Percentiles rank a stretch among this genome's conserved stretches.
Conservation (phyloP, 2,888 invertebrate species). For the Acrobasis repandana region DNA sequence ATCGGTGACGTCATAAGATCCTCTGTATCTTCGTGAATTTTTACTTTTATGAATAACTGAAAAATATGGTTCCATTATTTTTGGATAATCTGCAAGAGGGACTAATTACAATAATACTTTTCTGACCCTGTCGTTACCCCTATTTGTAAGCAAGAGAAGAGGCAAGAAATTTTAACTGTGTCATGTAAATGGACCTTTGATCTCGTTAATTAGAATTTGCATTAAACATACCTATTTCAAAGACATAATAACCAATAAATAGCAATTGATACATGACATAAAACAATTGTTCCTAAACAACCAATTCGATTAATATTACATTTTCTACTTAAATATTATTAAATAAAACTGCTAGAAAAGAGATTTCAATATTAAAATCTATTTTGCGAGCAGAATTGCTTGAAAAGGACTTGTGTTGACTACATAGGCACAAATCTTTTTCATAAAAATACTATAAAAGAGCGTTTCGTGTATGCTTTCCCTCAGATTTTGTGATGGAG, state of each 20-base stretch:
- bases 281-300: conserved; percentile 30
- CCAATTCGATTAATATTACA: conserved; percentile 26
- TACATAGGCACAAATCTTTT: conserved; percentile 25
- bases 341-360: conserved; percentile 30
- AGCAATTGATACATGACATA: conserved; percentile 16
- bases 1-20: too few relatives aligned
- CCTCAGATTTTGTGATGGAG: neutral
- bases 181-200: too few relatives aligned
- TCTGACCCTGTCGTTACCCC: too few relatives aligned
- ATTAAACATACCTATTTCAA: neutral
- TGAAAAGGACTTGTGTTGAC: conserved; percentile 26
- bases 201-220: conserved; percentile 1
- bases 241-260: conserved; percentile 1
- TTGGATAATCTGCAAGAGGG: too few relatives aligned
- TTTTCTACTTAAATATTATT: conserved; percentile 28
- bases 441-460: conserved; percentile 25
- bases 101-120: too few relatives aligned
- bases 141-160: too few relatives aligned
- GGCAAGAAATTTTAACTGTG: too few relatives aligned
- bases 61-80: too few relatives aligned
- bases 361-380: conserved; percentile 31
- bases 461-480: conserved; percentile 9
- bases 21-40: too few relatives aligned
- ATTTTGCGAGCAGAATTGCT: conserved; percentile 27
- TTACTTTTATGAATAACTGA: too few relatives aligned